Evolutionary conservation across 2,113 vertebrate species (phyloP).

Genomic region (Odontophorus gujanensis): DNA sequence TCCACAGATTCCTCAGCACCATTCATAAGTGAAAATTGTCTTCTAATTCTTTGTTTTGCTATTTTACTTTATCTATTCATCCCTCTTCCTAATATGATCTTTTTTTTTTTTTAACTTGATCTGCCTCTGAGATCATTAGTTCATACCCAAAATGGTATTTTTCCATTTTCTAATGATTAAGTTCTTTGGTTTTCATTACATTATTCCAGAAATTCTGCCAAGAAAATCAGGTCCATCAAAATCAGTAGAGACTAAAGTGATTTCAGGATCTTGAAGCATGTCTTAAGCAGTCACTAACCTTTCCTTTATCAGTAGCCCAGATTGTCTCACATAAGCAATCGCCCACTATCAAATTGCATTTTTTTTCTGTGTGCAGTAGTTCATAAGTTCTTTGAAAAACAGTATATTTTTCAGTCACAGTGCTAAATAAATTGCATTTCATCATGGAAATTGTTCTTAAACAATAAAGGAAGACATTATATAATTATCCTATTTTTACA

Average conservation of each 20-base stretch:
- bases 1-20: neutral
- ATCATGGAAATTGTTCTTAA: neutral
- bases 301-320: neutral
- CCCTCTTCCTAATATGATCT: conserved; percentile 24
- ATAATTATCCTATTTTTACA: conserved; percentile 37
- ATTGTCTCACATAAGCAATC: neutral
- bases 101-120: conserved; percentile 48
- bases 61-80: conserved; percentile 21
- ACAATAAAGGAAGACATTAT: neutral
- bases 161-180: neutral
- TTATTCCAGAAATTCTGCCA: conserved; percentile 5
- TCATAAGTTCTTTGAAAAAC: neutral
- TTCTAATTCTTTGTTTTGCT: neutral
- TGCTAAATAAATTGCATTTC: conserved; percentile 2
- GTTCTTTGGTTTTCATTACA: conserved; percentile 13
- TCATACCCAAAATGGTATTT: neutral
- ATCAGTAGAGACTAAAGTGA: neutral
- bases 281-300: neutral
- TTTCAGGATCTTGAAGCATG: neutral
- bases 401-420: neutral
- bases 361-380: neutral
- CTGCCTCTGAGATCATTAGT: conserved; percentile 25
- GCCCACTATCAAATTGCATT: neutral
- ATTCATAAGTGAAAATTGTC: neutral
- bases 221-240: neutral